Base-by-base conservation (phyloP, 2,888 invertebrate genomes). In the Mimachlamys varia region DNA sequence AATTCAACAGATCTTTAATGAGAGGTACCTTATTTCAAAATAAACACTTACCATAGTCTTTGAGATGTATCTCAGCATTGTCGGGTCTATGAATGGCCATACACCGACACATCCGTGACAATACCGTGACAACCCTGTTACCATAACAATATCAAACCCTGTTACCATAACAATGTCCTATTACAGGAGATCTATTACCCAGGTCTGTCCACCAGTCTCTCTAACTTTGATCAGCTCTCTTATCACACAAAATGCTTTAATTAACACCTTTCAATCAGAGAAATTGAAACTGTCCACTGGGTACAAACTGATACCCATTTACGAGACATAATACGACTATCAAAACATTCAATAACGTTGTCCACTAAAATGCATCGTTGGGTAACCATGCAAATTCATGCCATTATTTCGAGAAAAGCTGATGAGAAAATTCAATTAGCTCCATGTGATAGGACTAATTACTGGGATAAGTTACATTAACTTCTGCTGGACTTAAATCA, bases 391-490 rank as follows among this genome's bases (percentile, higher is more conserved):
- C 27, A 76, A 2, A 76, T 76, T 76, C 22, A 76, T 33, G 76
- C 33, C 33, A 76, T 76, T 76, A 76, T 76, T 76, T 17, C 7
- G 76, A 27, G 76, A 76, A 76, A 76, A 76, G 27, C 7, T 76
- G 76, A 76, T 76, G 76, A 76, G 76, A 76, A 27, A 76, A 76
- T 76, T 76, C 33, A 76, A 76, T 76, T 76, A 76, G 76, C 17
- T 33, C 19, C 33, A 17, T 33, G 1, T 76, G 76, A 76, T 76
- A 27, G 19, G 13, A 76, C 76, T 76, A 76, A 76, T 76, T 76
- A 33, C 33, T 33, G 27, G 33, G 76, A 76, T 76, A 76, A 10
- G 33, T 76, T 76, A 76, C 76, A 33, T 12, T 15, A 76, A 76
- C 76, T 76, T 76, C 76, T 76, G 76, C 76, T 33, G 76, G 76